phyloP scores from a whole-genome alignment of 1,140 invertebrate species.

The Mercenaria mercenaria region DNA sequence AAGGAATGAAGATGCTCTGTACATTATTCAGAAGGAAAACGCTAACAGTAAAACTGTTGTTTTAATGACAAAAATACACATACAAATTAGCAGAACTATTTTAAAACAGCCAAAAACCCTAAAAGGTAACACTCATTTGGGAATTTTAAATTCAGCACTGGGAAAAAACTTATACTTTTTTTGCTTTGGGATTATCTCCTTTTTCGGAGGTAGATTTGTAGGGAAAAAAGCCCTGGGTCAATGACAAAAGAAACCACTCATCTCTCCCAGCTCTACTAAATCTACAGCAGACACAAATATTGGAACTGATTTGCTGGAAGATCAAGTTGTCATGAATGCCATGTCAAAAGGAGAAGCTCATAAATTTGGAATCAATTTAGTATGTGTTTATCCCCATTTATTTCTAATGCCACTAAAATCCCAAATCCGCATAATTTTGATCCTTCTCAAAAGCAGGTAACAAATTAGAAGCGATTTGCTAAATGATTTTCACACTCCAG shows the following conservation, averaged over 20 bases:
- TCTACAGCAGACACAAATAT: neutral
- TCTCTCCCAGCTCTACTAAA: neutral
- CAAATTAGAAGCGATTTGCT: slow-evolving; percentile 55
- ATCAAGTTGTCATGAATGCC: slow-evolving; percentile 3
- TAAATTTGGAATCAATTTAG: slow-evolving; percentile 25
- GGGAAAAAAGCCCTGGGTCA: too few relatives aligned
- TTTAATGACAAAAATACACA: too few relatives aligned
- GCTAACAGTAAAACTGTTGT: too few relatives aligned
- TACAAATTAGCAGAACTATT: too few relatives aligned
- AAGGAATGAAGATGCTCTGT: too few relatives aligned
- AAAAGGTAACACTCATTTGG: too few relatives aligned
- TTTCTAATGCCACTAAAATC: slow-evolving; percentile 35
- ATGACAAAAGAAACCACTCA: neutral
- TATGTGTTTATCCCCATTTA: neutral
- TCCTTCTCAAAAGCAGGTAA: slow-evolving; percentile 41
- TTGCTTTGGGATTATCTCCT: too few relatives aligned
- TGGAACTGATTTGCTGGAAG: neutral
- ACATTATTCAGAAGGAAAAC: too few relatives aligned
- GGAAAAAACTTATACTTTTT: too few relatives aligned
- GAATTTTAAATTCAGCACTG: too few relatives aligned
- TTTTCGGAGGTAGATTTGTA: too few relatives aligned
- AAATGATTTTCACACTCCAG: slow-evolving; percentile 46
- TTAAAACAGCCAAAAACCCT: too few relatives aligned
- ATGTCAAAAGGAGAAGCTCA: neutral
- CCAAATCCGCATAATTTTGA: slow-evolving; percentile 15